These are phyloP conservation scores for Papilio gigon DNA, from an alignment of 2,888 invertebrate genomes.

Conservation along the genomic window DNA sequence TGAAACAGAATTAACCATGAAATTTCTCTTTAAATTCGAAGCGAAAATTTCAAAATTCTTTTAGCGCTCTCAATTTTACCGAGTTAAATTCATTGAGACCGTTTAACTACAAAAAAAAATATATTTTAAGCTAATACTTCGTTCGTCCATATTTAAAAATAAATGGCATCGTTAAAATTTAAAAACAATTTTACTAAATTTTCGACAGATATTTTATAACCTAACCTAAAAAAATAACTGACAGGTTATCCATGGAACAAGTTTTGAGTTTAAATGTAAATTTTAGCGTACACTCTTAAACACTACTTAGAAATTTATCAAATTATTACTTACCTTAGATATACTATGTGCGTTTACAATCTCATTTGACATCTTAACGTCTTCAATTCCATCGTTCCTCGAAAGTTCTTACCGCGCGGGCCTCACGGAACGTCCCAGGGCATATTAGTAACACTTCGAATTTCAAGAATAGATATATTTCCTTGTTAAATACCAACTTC, in stretches of 20 bases:
- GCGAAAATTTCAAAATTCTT: slow-evolving; percentile 2
- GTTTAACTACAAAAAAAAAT: not conserved
- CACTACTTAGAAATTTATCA: too few species aligned
- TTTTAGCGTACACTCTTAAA: too few species aligned
- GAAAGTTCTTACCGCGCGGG: not conserved
- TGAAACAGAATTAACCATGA: not conserved
- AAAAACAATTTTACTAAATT: too few species aligned
- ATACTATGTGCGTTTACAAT: not conserved
- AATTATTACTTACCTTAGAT: not conserved
- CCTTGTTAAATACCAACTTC: not conserved
- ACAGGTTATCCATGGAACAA: too few species aligned
- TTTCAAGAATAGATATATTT: slow-evolving; percentile 17
- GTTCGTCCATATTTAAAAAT: not conserved
- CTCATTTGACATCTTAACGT: slow-evolving; percentile 5
- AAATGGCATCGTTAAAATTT: not conserved
- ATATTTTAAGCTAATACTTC: not conserved
- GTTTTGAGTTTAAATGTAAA: too few species aligned
- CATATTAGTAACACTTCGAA: slow-evolving; percentile 1
- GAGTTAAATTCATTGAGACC: not conserved
- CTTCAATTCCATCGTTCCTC: not conserved
- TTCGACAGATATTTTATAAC: not conserved
- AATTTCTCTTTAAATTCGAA: slow-evolving; percentile 4
- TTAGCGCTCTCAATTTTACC: slow-evolving; percentile 5
- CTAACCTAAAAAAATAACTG: too few species aligned
- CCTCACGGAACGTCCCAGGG: not conserved